Conservation (phyloP, 1,140 invertebrate genomes). For the Caenorhabditis brenneri region DNA sequence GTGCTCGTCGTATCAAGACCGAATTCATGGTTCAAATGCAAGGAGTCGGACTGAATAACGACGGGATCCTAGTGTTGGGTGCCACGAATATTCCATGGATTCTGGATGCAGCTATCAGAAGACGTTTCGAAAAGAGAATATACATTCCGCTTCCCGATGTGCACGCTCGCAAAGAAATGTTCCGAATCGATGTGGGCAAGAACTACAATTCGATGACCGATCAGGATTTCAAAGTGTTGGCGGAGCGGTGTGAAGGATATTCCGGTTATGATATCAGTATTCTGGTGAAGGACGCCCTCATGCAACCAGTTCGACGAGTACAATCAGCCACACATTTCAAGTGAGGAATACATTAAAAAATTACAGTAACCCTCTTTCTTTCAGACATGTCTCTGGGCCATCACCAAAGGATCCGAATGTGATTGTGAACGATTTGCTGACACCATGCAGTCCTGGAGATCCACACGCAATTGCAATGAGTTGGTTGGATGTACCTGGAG, state of each 20-base stretch:
- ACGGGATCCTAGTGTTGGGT: slow-evolving; percentile 92
- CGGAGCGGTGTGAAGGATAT: slow-evolving; percentile 88
- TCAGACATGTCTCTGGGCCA: slow-evolving; percentile 79
- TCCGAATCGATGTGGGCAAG: slow-evolving; percentile 91
- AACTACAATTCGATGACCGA: slow-evolving; percentile 85
- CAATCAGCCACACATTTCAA: slow-evolving; percentile 97
- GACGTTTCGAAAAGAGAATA: slow-evolving; percentile 91
- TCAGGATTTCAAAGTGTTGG: slow-evolving; percentile 84
- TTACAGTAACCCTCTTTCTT: too few species aligned
- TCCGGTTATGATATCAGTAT: slow-evolving; percentile 98
- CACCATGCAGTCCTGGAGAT: slow-evolving; percentile 93
- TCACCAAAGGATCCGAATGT: slow-evolving; percentile 82
- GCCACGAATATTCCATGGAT: slow-evolving; percentile 99
- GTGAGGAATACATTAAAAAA: slow-evolving; percentile 70
- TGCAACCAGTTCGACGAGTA: slow-evolving; percentile 97
- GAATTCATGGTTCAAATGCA: slow-evolving; percentile 79
- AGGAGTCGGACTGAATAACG: slow-evolving; percentile 84
- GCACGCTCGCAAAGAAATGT: slow-evolving; percentile 88
- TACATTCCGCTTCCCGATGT: slow-evolving; percentile 96
- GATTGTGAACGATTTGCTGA: slow-evolving; percentile 87
- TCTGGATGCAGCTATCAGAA: slow-evolving; percentile 90
- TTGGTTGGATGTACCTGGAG: slow-evolving; percentile 92
- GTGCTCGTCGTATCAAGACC: slow-evolving; percentile 95
- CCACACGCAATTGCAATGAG: slow-evolving; percentile 92
- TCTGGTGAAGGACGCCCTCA: slow-evolving; percentile 93